Evolutionary conservation across 2,113 vertebrate species (phyloP), one percentile per base, ranked within the genome.

Genomic region (Petrocephalus zakoni): DNA sequence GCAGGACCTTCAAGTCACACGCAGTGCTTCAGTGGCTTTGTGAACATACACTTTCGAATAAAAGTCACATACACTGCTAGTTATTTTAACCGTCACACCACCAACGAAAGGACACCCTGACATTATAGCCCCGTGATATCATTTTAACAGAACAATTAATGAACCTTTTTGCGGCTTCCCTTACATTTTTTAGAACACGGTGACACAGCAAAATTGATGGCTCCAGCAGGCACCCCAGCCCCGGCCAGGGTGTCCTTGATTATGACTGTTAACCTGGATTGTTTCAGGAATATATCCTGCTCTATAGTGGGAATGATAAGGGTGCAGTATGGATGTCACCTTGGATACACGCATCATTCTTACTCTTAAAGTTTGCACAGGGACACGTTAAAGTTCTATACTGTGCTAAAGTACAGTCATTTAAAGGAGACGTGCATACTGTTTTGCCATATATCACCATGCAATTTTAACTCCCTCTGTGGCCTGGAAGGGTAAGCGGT

Each of bases 251-350:
- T 78, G 72, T 78, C 34, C 72, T 78, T 78, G 34, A 42, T 78
- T 78, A 78, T 78, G 72, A 42, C 72, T 42, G 72, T 78, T 78
- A 78, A 42, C 72, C 72, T 78, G 15, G 72, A 78, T 78, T 55
- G 53, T 78, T 78, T 42, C 72, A 0, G 15, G 37, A 78, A 78
- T 78, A 78, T 19, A 78, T 37, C 72, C 34, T 6, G 1, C 29
- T 5, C 72, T 42, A 78, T 78, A 78, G 72, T 37, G 72, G 34
- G 17, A 75, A 42, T 29, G 72, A 75, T 42, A 75, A 42, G 34
- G 19, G 13, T 75, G 13, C 68, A 37, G 68, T 8, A 19, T 78
- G 34, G 13, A 19, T 19, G 72, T 78, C 72, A 78, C 72, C 72
- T 78, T 78, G 72, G 34, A 78, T 34, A 75, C 72, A 75, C 19